Percentiles rank a stretch among this genome's conserved stretches.
phyloP scores from a whole-genome alignment of 2,113 vertebrate genomes.

The Perca fluviatilis region DNA sequence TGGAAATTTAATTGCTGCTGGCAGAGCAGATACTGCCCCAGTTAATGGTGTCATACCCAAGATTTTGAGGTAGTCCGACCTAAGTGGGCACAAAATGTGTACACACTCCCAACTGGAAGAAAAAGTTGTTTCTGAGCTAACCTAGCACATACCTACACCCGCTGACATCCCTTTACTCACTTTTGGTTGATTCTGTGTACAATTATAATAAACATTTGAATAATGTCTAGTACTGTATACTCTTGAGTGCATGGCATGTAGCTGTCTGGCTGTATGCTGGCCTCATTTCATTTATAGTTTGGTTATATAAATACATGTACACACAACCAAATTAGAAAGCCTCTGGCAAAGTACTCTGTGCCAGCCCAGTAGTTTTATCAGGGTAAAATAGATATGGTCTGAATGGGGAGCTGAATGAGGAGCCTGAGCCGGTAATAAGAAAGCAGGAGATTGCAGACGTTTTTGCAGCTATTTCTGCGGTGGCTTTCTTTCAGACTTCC shows the following conservation, averaged over 20 bases:
- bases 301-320: conserved; percentile 60
- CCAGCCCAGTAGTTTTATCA: conserved; percentile 54
- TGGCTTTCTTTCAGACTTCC: conserved; percentile 43
- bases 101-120: no score
- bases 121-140: not conserved
- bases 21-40: not conserved
- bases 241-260: conserved; percentile 12
- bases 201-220: not conserved
- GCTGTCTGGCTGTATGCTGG: conserved; percentile 29
- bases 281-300: conserved; percentile 58
- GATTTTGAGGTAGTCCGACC: not conserved
- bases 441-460: conserved; percentile 36
- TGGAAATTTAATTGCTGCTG: not conserved
- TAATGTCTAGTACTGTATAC: not conserved
- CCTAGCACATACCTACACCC: not conserved
- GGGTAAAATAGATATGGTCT: conserved; percentile 61
- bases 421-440: conserved; percentile 12
- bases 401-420: conserved; percentile 32
- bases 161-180: not conserved
- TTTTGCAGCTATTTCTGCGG: conserved; percentile 34
- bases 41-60: not conserved
- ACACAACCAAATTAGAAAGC: conserved; percentile 63
- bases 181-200: not conserved
- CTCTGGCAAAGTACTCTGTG: conserved; percentile 33
- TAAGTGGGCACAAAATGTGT: not conserved